These are phyloP conservation scores for Formica exsecta DNA, from an alignment of 1,140 invertebrate genomes.

Conservation along the genomic window DNA sequence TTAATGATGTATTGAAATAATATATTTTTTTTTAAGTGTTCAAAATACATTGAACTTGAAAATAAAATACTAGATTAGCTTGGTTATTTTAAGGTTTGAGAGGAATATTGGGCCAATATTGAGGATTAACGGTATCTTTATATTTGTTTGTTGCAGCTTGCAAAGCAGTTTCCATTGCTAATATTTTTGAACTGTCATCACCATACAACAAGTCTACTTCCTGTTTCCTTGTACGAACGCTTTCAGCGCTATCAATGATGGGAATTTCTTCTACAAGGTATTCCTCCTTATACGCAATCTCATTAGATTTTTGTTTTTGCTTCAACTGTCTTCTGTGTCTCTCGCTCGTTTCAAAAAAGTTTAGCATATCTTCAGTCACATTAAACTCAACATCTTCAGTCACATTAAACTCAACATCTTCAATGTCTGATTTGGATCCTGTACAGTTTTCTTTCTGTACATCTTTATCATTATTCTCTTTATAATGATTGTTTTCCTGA, in stretches of 20 bases:
- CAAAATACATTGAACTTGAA: conserved; percentile 18
- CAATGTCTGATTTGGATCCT: conserved; percentile 57
- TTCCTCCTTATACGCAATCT: conserved; percentile 63
- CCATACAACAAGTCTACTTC: conserved; percentile 88
- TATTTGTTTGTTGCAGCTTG: conserved; percentile 89
- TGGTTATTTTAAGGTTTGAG: conserved; percentile 85
- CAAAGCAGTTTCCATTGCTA: conserved; percentile 91
- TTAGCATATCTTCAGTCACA: conserved; percentile 89
- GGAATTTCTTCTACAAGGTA: conserved; percentile 38
- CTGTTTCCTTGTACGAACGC: conserved; percentile 78
- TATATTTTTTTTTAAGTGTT: not conserved
- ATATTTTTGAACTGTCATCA: conserved; percentile 89
- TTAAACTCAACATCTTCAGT: conserved; percentile 87
- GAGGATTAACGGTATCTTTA: conserved; percentile 88
- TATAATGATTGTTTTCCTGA: not conserved
- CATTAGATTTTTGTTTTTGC: conserved; percentile 80
- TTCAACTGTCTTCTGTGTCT: conserved; percentile 87
- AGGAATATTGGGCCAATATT: conserved; percentile 92
- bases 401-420: conserved; percentile 87
- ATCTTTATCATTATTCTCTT: not conserved
- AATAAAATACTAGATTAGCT: not conserved
- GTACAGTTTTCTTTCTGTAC: not conserved
- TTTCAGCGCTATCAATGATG: conserved; percentile 67
- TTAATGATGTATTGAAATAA: not conserved
- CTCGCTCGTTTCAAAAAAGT: conserved; percentile 89